phyloP scores from a whole-genome alignment of 2,888 invertebrate species.

The Eupsilia transversa region DNA sequence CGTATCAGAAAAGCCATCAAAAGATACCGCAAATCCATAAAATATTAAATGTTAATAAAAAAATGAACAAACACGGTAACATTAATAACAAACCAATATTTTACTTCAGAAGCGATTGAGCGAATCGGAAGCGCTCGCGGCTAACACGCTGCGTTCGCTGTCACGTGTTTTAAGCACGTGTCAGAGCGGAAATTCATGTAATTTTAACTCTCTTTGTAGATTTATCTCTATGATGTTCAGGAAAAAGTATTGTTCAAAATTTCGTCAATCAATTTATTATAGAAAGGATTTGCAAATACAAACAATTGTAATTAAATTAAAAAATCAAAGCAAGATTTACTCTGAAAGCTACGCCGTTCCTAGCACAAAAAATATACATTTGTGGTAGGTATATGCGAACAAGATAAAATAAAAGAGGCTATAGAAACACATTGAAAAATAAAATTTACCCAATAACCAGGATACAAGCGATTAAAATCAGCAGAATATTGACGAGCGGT shows the following conservation, averaged over 20 bases:
- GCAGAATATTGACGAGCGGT: conserved; percentile 69
- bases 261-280: background rate
- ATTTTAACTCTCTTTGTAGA: conserved; percentile 36
- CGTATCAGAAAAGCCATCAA: background rate
- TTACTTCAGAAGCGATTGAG: conserved; percentile 24
- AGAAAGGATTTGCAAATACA: background rate
- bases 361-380: background rate
- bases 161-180: conserved; percentile 50
- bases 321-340: background rate
- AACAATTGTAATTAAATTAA: no score
- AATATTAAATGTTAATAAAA: background rate
- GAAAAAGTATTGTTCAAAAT: background rate
- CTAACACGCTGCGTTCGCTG: conserved; percentile 28
- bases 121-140: conserved; percentile 32
- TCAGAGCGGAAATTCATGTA: conserved; percentile 39
- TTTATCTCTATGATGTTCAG: conserved; percentile 6
- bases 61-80: background rate
- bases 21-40: background rate
- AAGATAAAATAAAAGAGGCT: background rate
- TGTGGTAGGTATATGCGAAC: background rate
- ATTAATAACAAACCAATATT: conserved; percentile 4
- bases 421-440: background rate
- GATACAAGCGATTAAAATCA: conserved; percentile 52
- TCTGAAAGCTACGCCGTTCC: background rate
- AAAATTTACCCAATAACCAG: conserved; percentile 36